Conservation (phyloP, 1,140 invertebrate species). For the Leptinotarsa undecemlineata region DNA sequence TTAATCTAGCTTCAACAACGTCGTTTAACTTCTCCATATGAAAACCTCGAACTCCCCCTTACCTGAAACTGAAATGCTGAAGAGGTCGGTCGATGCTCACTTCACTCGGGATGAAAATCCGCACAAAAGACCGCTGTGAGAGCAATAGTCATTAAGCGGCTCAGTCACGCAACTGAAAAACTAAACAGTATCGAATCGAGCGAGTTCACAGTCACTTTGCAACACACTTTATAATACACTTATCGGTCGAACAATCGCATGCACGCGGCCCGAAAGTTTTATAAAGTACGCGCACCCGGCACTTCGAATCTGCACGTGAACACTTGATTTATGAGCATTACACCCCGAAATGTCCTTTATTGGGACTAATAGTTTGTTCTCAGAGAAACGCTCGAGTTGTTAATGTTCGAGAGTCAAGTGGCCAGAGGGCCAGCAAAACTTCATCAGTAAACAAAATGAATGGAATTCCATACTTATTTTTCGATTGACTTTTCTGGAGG, state of each 20-base stretch:
- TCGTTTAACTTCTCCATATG: too few relatives aligned
- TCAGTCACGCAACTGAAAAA: slow-evolving; percentile 20
- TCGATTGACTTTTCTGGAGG: too few relatives aligned
- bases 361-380: slow-evolving; percentile 14
- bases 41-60: too few relatives aligned
- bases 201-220: slow-evolving; percentile 19
- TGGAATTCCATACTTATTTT: too few relatives aligned
- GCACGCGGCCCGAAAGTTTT: slow-evolving; percentile 17
- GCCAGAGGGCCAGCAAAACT: too few relatives aligned
- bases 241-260: slow-evolving; percentile 12
- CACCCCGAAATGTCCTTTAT: slow-evolving; percentile 22
- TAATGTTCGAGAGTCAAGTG: slow-evolving; percentile 1
- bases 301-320: slow-evolving; percentile 17
- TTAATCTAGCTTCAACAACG: too few relatives aligned
- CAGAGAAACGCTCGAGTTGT: not conserved
- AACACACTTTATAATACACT: slow-evolving; percentile 25
- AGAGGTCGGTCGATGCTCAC: not conserved
- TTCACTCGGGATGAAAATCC: slow-evolving; percentile 7
- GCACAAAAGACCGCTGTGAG: slow-evolving; percentile 16
- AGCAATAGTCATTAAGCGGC: slow-evolving; percentile 24
- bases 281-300: slow-evolving; percentile 21
- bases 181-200: slow-evolving; percentile 27
- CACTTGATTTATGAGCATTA: slow-evolving; percentile 22
- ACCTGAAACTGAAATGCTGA: too few relatives aligned
- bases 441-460: too few relatives aligned